Percentiles rank a stretch among this genome's conserved stretches.
These are phyloP conservation scores for Gisinianus flammeolus DNA, from an alignment of 2,888 invertebrate genomes.

Conservation along the genomic window DNA sequence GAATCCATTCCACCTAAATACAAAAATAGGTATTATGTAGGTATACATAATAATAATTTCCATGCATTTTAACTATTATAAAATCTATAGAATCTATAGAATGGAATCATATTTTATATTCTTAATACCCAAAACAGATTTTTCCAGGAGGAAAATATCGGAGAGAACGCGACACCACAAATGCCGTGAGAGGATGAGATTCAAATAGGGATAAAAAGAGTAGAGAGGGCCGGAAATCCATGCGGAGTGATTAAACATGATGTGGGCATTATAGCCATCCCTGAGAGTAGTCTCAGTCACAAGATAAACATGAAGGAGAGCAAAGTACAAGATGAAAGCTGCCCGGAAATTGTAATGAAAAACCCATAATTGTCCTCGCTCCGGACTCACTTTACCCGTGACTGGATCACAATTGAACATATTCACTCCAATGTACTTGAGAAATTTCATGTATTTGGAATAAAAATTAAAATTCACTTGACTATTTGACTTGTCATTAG, in stretches of 20 bases:
- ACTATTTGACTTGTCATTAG: too few relatives aligned
- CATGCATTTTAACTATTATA: too few relatives aligned
- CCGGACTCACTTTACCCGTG: too few relatives aligned
- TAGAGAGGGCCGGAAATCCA: not conserved
- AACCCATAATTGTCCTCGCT: too few relatives aligned
- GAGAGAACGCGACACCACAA: not conserved
- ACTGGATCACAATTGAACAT: too few relatives aligned
- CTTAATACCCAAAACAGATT: not conserved
- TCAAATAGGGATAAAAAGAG: not conserved
- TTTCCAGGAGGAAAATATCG: not conserved
- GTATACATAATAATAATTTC: too few relatives aligned
- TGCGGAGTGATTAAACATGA: not conserved
- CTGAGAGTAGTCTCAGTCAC: not conserved
- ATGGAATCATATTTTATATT: not conserved
- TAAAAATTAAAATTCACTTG: too few relatives aligned
- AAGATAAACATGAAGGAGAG: not conserved
- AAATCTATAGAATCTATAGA: not conserved
- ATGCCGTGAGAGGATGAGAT: not conserved
- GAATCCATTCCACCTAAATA: too few relatives aligned
- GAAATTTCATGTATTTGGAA: too few relatives aligned
- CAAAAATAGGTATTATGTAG: too few relatives aligned
- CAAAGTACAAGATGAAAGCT: not conserved
- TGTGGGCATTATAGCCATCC: not conserved
- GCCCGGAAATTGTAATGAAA: not conserved
- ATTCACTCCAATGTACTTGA: too few relatives aligned